Evolutionary conservation across 2,797 vertebrate species (phyloP).

Genomic region (Acropternis orthonyx): DNA sequence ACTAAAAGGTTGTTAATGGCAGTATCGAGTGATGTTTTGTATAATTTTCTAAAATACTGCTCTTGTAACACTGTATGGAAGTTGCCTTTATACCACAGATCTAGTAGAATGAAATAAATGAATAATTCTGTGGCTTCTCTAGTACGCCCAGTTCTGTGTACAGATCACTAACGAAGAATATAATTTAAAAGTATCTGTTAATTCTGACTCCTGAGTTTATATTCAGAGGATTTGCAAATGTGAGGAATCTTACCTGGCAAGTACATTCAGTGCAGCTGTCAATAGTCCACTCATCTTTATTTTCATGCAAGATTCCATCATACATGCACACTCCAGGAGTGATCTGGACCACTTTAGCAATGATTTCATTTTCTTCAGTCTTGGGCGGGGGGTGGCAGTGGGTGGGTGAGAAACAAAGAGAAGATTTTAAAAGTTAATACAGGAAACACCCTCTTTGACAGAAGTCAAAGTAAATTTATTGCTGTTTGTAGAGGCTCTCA

Average conservation of each 20-base stretch:
- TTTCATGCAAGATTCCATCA: slow-evolving; percentile 86
- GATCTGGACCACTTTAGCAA: slow-evolving; percentile 77
- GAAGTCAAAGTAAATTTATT: neutral
- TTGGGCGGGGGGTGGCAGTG: too few relatives aligned
- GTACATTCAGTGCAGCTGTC: slow-evolving; percentile 96
- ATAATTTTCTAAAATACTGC: neutral
- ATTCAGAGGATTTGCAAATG: neutral
- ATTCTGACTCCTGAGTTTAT: neutral
- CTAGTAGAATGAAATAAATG: neutral
- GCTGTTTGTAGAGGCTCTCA: neutral
- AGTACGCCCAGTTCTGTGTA: neutral
- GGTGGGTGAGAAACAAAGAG: neutral
- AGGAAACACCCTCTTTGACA: neutral
- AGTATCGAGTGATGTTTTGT: neutral
- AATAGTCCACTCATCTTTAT: slow-evolving; percentile 93
- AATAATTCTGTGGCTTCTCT: neutral
- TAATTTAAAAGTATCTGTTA: neutral
- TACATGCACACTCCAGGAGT: slow-evolving; percentile 85
- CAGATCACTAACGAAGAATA: neutral
- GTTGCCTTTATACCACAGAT: neutral
- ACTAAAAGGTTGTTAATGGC: neutral
- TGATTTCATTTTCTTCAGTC: slow-evolving; percentile 80
- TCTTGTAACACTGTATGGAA: neutral
- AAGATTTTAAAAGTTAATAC: neutral
- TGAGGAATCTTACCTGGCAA: slow-evolving; percentile 85